Conservation (phyloP, 1,140 invertebrate genomes). For the Oedothorax gibbosus region DNA sequence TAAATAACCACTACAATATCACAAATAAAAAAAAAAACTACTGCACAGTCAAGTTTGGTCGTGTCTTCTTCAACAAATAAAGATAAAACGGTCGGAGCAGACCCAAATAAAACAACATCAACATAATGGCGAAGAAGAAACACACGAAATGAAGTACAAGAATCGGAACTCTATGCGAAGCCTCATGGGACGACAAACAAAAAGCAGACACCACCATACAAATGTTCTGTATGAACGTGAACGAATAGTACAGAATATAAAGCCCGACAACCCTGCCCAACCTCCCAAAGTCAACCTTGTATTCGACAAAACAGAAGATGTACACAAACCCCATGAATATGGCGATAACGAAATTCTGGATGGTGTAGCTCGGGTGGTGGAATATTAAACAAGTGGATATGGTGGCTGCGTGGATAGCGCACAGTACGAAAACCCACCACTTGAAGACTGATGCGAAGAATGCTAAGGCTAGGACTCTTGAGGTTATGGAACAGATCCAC, state of each 20-base stretch:
- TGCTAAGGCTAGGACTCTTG: constrained; percentile 70
- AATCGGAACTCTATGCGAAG: constrained; percentile 51
- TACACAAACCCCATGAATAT: constrained; percentile 58
- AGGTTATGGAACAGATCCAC: constrained; percentile 83
- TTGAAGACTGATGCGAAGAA: constrained; percentile 71
- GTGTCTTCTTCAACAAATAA: constrained; percentile 16
- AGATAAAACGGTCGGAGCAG: constrained; percentile 58
- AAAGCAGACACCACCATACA: constrained; percentile 57
- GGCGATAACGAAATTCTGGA: constrained; percentile 35
- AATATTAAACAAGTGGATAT: constrained; percentile 77
- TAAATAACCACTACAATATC: constrained; percentile 17
- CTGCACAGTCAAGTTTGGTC: not conserved
- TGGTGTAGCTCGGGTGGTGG: constrained; percentile 28
- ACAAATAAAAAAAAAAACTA: constrained; percentile 26
- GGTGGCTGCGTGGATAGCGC: constrained; percentile 78
- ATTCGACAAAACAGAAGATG: constrained; percentile 60
- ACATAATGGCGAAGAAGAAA: constrained; percentile 61
- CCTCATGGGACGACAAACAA: constrained; percentile 12
- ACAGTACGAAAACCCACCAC: constrained; percentile 74
- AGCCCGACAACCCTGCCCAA: constrained; percentile 46
- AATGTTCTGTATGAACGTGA: constrained; percentile 53
- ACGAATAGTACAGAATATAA: constrained; percentile 56
- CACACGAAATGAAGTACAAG: constrained; percentile 59
- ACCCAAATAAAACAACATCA: constrained; percentile 63
- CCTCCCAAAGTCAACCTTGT: constrained; percentile 57